Evolutionary conservation across 2,888 invertebrate genomes (phyloP), one percentile per base, ranked within the genome.

Genomic region (Diarsia dahlii): DNA sequence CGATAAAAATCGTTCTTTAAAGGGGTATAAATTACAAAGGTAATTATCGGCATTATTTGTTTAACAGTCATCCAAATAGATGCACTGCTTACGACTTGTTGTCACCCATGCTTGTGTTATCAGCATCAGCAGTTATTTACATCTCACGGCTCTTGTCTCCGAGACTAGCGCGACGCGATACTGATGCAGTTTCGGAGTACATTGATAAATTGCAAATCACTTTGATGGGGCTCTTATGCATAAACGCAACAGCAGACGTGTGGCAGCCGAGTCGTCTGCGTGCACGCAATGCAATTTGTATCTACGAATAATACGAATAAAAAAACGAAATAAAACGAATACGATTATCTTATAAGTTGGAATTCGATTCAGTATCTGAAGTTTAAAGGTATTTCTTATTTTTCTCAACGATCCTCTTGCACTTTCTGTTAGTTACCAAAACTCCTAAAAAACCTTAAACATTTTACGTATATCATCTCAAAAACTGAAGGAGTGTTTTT

Each of bases 271-370:
- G 15, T 20, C 54, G 45, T 69, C 54, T 76, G 80, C 77, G 69
- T 46, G 82, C 82, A 82, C 65, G 82, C 80, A 76, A 69, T 70
- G 80, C 54, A 82, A 81, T 80, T 80, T 80, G 77, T 66, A 62
- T 81, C 65, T 76, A n/a, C n/a, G n/a, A n/a, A n/a, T n/a, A n/a
- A n/a, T n/a, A n/a, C n/a, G n/a, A n/a, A n/a, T n/a, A n/a, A n/a
- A n/a, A n/a, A n/a, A n/a, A n/a, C n/a, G n/a, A n/a, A n/a, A n/a
- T 82, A 80, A 81, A 80, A 70, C 69, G 77, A 69, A 76, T 66
- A 34, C 58, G 48, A 34, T 65, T 23, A 65, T 81, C 65, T 66
- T 66, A 60, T 60, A 66, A n/a, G n/a, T 50, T 80, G 60, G 45
- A 76, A 64, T 76, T 64, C 23, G 28, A 60, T 48, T 54, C 39